Conservation (phyloP, 1,140 invertebrate species). For the Druon quercuslanigerum region DNA sequence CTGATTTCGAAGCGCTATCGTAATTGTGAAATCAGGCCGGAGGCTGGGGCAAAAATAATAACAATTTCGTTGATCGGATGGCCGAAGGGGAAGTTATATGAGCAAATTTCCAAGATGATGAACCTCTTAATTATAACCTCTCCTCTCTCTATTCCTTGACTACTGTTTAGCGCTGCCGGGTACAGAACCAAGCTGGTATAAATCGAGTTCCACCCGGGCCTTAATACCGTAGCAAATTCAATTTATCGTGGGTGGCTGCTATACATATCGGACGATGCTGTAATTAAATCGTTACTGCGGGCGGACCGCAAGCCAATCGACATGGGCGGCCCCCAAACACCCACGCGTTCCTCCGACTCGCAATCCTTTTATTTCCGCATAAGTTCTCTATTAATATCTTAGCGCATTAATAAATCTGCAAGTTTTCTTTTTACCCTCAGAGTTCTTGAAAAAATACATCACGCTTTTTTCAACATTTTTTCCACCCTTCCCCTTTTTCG, state of each 20-base stretch:
- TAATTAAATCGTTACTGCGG: slow-evolving; percentile 76
- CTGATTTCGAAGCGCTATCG: slow-evolving; percentile 10
- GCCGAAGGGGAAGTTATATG: slow-evolving; percentile 42
- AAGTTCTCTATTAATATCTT: slow-evolving; percentile 65
- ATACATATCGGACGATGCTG: slow-evolving; percentile 71
- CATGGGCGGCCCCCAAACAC: slow-evolving; percentile 75
- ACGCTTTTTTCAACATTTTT: too few species aligned
- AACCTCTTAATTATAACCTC: slow-evolving; percentile 72
- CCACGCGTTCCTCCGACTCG: slow-evolving; percentile 61
- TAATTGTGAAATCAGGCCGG: slow-evolving; percentile 40
- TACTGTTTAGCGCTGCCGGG: slow-evolving; percentile 71
- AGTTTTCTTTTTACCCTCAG: slow-evolving; percentile 17
- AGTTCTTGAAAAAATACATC: too few species aligned
- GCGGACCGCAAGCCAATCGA: slow-evolving; percentile 73
- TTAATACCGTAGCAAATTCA: slow-evolving; percentile 75
- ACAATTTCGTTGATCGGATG: slow-evolving; percentile 12
- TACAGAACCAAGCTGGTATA: slow-evolving; percentile 60
- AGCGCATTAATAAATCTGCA: slow-evolving; percentile 58
- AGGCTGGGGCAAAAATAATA: slow-evolving; percentile 22
- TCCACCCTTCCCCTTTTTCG: slow-evolving; percentile 6
- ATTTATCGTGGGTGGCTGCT: slow-evolving; percentile 76
- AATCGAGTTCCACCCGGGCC: slow-evolving; percentile 67
- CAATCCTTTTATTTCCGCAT: slow-evolving; percentile 48
- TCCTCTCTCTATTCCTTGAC: slow-evolving; percentile 64
- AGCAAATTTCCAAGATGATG: slow-evolving; percentile 61